Evolutionary conservation across 1,140 invertebrate species (phyloP), one percentile per base, ranked within the genome.

Genomic region (Drosophila pachea): DNA sequence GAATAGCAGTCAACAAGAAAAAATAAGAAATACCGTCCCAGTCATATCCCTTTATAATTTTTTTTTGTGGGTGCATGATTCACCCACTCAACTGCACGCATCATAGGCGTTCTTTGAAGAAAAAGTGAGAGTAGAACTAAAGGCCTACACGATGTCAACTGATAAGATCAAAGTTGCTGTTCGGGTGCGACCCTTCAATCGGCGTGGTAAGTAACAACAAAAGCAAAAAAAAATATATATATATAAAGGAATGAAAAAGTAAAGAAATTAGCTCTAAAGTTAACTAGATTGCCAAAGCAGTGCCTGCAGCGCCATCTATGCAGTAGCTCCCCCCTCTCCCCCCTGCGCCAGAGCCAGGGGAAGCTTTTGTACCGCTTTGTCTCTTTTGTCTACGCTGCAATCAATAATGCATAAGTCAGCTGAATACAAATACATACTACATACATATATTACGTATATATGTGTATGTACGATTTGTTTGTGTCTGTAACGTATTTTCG

Each of bases 141-240:
- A 60, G 58, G 45, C 68, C 81, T 68, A 36, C 76, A 63, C 64
- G 58, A 89, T 89, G 88, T 88, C 88, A 73, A 89, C 87, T 63
- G 88, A 89, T 93, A 98, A 98, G 93, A 97, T 99, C 88, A 97
- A 97, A 93, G 97, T 99, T 75, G 97, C 97, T 81, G 96, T 99
- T 78, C 93, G 97, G 90, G 96, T 99, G 88, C 94, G 97, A 90
- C 97, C 97, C 88, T 96, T 98, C 91, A 98, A 97, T 92, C 94
- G 96, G 81, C 93, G 97, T 94, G 97, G 97, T 98, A 92, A 93
- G 91, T 90, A 52, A 32, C 52, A 42, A 36, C 7, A 49, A 50
- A 14, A 35, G 22, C n/a, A 47, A 2, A 11, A 47, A 47, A 47
- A 22, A 6, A 5, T n/a, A n/a, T n/a, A n/a, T n/a, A n/a, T n/a